Base-by-base conservation (phyloP, 2,797 vertebrate species). In the Dicrostonyx torquatus region DNA sequence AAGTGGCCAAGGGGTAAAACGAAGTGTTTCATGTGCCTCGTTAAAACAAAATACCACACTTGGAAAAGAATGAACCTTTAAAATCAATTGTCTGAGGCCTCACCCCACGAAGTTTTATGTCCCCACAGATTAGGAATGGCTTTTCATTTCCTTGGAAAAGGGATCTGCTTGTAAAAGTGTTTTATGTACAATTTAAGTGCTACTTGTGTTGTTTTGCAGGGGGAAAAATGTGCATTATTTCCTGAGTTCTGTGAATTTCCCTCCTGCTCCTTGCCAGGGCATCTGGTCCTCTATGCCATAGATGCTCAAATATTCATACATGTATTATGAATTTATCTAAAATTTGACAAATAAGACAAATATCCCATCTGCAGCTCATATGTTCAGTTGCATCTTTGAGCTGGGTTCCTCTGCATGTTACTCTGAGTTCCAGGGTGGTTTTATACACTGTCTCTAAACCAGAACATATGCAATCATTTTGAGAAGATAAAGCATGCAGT, bases 21-120 rank as follows among this genome's bases (percentile, higher is more conserved):
- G 80, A 90, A 96, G 55, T n/a, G 24, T 85, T 97, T 95, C 83
- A 70, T 95, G 55, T 94, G 43, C 87, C 95, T 95, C 40, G 0
- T 97, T 97, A 94, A 97, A 96, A 87, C 86, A 87, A 95, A 97
- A 97, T 91, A 90, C 77, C 93, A 88, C 93, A 88, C 72, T 17
- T 90, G 86, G 90, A 86, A 95, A 95, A 92, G 80, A 96, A 95
- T n/a, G 88, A 94, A 89, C 8, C 72, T 95, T 95, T 96, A 96
- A 96, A 97, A 90, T 93, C 62, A 97, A 96, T 91, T 90, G 83
- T 93, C 94, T 96, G 90, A 96, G 83, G 93, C 78, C 79, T 97
- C 86, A 95, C 76, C 50, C 88, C 43, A 60, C 82, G 77, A 97
- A 97, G 70, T 93, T 97, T 97, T 95, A 96, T 97, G 94, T 97